Evolutionary conservation across 2,797 vertebrate species (phyloP).

Genomic region (Chelonia mydas): DNA sequence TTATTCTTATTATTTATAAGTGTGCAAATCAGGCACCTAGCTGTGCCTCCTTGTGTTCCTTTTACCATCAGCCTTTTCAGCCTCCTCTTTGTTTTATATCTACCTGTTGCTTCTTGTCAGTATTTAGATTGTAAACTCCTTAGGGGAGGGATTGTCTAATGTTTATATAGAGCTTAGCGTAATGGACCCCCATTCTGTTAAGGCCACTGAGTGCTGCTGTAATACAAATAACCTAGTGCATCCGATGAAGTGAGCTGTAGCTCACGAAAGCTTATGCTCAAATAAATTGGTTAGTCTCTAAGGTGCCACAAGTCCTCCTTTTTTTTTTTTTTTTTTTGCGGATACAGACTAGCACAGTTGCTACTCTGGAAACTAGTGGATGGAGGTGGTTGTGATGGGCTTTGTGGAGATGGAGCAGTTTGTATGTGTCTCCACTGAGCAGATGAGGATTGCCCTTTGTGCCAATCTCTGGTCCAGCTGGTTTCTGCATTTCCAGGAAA

Average conservation of each 20-base stretch:
- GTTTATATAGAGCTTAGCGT: neutral
- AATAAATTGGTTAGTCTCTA: too few species aligned
- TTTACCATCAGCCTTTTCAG: neutral
- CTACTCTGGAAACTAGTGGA: neutral
- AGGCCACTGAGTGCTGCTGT: neutral
- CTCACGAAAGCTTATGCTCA: too few species aligned
- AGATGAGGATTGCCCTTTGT: fast-evolving
- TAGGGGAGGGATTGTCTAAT: neutral
- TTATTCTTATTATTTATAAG: neutral
- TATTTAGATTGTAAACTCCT: neutral
- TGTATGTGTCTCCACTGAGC: neutral
- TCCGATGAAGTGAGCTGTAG: too few species aligned
- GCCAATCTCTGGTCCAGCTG: neutral
- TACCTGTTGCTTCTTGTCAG: neutral
- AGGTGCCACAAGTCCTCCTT: too few species aligned
- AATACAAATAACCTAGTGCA: neutral
- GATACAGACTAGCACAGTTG: too few species aligned
- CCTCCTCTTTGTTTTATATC: neutral
- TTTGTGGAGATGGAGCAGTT: neutral
- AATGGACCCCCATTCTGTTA: neutral
- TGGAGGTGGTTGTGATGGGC: neutral
- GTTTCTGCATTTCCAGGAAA: neutral
- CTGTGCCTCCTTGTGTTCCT: neutral
- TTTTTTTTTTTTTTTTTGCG: too few species aligned
- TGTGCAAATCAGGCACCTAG: neutral